phyloP scores from a whole-genome alignment of 2,888 invertebrate species.

The Gandaritis pyraliata region DNA sequence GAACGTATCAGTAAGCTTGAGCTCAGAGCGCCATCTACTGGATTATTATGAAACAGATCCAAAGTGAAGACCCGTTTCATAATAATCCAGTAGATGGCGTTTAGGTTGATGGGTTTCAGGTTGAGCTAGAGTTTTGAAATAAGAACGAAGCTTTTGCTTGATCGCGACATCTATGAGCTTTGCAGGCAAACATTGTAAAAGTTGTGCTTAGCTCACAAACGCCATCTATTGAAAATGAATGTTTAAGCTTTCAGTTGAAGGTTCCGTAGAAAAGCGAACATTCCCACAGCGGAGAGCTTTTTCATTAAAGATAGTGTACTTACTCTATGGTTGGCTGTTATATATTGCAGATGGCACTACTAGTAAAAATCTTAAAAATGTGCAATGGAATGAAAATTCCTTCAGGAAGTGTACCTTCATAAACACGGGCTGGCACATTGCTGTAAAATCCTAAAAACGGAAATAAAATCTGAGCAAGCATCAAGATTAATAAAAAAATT shows the following conservation, averaged over 20 bases:
- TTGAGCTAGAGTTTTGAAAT: not conserved
- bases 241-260: not conserved
- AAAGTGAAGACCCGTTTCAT: not conserved
- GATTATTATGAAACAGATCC: not conserved
- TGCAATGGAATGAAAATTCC: too few relatives aligned
- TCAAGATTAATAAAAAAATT: too few relatives aligned
- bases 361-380: not conserved
- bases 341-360: not conserved
- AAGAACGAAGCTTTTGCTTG: conserved; percentile 11
- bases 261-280: not conserved
- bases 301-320: too few relatives aligned
- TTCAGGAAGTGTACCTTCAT: too few relatives aligned
- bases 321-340: not conserved
- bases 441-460: too few relatives aligned
- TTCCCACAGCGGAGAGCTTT: too few relatives aligned
- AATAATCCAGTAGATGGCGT: conserved; percentile 17
- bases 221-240: conserved; percentile 5
- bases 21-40: conserved; percentile 17
- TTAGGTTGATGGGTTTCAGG: not conserved
- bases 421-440: too few relatives aligned
- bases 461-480: too few relatives aligned
- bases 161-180: conserved; percentile 26
- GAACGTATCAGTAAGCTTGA: not conserved
- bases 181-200: not conserved
- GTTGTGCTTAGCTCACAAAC: not conserved